Base-by-base conservation (phyloP, 1,140 invertebrate species). In the Bombus picipes region DNA sequence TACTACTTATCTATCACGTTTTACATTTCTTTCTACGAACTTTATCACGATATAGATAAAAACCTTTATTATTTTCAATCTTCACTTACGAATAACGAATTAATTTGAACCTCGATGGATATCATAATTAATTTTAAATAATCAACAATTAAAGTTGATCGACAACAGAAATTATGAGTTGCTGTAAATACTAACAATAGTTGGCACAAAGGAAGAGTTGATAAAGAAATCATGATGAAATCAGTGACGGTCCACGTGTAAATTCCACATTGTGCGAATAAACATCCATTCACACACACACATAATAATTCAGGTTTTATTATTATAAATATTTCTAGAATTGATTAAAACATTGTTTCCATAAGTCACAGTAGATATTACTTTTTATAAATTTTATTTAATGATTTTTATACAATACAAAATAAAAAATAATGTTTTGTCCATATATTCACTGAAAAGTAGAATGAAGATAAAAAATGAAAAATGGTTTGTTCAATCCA, bases 1-100 rank as follows among this genome's bases (percentile, higher is more conserved):
- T 89, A 81, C 85, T 87, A 87, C 88, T 87, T 80, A 47, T 68
- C 79, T 65, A 41, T 81, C 78, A 87, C 2, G 9, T 32, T 87
- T 88, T 86, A 68, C 62, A 84, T 86, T 81, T 0, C 12, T 59
- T 85, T 57, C 47, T 62, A 65, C 74, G 53, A 62, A 74, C 28
- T 41, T 73, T 80, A 74, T 5, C 22, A 6, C 28, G 22, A 28
- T 37, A 39, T 37, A n/a, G 37, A 41, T n/a, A 41, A 77, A 28
- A 41, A 25, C 0, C 37, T 37, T 22, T 18, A 37, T 13, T 15
- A 47, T 15, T 43, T 28, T 79, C 5, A 32, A 25, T 13, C 1
- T 79, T 15, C 47, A 37, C 8, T 37, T 22, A 2, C 25, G 22
- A 41, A 18, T 12, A 41, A 18, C 5, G 12, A 15, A 39, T 43